Base-by-base conservation (phyloP, 2,888 invertebrate species). In the Ormia ochracea region DNA sequence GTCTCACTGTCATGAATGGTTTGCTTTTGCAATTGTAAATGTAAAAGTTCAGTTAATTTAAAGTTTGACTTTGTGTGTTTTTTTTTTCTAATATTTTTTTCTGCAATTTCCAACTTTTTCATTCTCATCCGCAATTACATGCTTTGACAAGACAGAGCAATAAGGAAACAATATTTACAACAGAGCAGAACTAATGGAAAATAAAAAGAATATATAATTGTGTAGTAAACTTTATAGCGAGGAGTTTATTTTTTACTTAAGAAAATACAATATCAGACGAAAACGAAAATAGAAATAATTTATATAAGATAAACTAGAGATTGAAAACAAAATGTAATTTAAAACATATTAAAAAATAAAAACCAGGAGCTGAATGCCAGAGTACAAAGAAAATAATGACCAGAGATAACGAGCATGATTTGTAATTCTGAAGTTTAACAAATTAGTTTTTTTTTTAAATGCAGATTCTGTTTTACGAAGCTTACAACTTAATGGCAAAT, bases 11-110 rank as follows among this genome's bases (percentile, higher is more conserved):
- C 58, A 45, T 21, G 38, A 74, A 23, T 66, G 66, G 43, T 26
- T 43, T 74, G 50, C 23, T 43, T 66, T 45, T 28, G 7, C 45
- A 26, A 31, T 56, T 33, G 52, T 72, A 28, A 70, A 75, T 75
- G 66, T 26, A 26, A 79, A 74, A 80, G 59, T 80, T 75, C 41
- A 75, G 70, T 72, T 80, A 80, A 77, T 56, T 80, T 81, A 66
- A 81, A 75, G 78, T 76, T 81, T 77, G 63, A 78, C 73, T 73
- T 74, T 61, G 52, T 68, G 59, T 2, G 23, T 1, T 38, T 26
- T 41, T 43, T 26, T 59, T 21, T 31, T n/a, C n/a, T n/a, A n/a
- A 28, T 14, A 54, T 68, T 14, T 6, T 14, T 12, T 23, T n/a
- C n/a, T n/a, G n/a, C n/a, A n/a, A n/a, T n/a, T n/a, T n/a, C n/a